These are phyloP conservation scores for Berghia stephanieae DNA, from an alignment of 1,140 invertebrate genomes.

Conservation along the genomic window DNA sequence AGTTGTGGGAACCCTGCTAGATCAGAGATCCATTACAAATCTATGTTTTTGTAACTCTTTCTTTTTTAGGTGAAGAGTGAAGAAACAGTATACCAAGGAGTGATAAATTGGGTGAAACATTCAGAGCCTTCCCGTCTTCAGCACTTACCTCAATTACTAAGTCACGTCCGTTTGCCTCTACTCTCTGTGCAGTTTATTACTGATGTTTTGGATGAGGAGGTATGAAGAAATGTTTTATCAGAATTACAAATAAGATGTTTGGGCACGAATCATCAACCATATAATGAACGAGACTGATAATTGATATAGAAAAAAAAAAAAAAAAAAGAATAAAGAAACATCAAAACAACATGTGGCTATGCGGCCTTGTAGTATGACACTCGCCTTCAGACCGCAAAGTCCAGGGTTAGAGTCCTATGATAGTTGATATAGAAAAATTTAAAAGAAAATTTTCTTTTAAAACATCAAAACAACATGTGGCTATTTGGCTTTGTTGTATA, in stretches of 20 bases:
- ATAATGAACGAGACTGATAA: conserved; percentile 45
- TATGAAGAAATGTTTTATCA: conserved; percentile 28
- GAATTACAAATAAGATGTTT: neutral
- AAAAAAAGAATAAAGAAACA: too few species aligned
- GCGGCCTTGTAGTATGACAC: too few species aligned
- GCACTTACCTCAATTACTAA: conserved; percentile 44
- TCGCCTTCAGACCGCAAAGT: too few species aligned
- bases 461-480: too few species aligned
- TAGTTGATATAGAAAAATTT: too few species aligned
- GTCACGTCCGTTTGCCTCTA: conserved; percentile 51
- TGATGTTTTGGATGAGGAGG: conserved; percentile 59
- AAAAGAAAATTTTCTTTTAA: too few species aligned
- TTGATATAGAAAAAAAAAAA: conserved; percentile 59
- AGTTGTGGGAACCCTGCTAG: too few species aligned
- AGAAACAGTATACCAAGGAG: conserved; percentile 56
- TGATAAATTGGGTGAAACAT: conserved; percentile 56
- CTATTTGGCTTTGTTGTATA: too few species aligned
- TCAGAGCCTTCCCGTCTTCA: conserved; percentile 41
- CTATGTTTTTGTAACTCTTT: too few species aligned
- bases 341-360: too few species aligned
- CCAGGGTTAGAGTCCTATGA: too few species aligned
- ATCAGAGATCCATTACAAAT: too few species aligned
- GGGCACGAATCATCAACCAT: neutral
- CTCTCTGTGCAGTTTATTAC: conserved; percentile 60
- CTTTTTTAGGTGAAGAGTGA: conserved; percentile 59